Conservation (phyloP, 2,888 invertebrate species). For the Periphyllus acericola region DNA sequence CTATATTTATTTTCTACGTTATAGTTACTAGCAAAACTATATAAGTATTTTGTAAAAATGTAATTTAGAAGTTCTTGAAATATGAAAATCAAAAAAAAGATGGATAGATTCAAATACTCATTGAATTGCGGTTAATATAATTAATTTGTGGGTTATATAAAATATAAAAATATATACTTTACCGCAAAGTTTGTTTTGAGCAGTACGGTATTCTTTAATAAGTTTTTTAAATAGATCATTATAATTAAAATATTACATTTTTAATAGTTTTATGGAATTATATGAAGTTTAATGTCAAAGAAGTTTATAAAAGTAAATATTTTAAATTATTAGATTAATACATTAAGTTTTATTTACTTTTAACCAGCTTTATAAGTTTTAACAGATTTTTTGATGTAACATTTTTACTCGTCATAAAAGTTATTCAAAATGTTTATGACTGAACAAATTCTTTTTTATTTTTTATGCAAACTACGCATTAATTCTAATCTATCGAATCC, state of each 20-base stretch:
- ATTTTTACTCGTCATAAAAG: not conserved
- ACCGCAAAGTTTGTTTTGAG: not conserved
- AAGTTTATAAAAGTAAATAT: conserved; percentile 21
- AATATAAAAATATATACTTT: not conserved
- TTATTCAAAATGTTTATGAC: not conserved
- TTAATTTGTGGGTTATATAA: too few relatives aligned
- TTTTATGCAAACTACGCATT: not conserved
- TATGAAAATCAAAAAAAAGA: too few relatives aligned
- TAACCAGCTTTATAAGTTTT: not conserved
- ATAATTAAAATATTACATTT: not conserved
- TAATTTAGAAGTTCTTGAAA: too few relatives aligned
- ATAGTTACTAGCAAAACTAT: too few relatives aligned
- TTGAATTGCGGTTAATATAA: too few relatives aligned
- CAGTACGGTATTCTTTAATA: not conserved
- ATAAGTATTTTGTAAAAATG: too few relatives aligned
- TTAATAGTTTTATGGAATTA: not conserved
- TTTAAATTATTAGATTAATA: not conserved
- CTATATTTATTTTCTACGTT: too few relatives aligned
- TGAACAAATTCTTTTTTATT: not conserved
- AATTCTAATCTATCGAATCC: not conserved
- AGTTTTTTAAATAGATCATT: not conserved
- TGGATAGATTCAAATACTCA: too few relatives aligned
- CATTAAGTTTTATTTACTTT: conserved; percentile 14
- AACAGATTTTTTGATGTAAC: not conserved
- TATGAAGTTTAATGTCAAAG: not conserved